Evolutionary conservation across 2,888 invertebrate genomes (phyloP).

Genomic region (Microctonus aethiopoides): DNA sequence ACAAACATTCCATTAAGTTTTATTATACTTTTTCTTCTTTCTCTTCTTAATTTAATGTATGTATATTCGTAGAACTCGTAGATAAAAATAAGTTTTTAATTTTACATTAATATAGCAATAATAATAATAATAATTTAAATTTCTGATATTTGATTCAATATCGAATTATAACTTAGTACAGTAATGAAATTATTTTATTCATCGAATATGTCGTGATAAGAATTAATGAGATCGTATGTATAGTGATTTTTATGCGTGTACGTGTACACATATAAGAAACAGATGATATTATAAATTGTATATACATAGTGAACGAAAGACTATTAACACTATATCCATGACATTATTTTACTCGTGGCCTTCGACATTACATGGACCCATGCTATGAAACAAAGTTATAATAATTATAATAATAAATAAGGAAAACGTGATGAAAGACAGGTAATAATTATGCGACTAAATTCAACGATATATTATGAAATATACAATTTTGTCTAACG

Average conservation of each 20-base stretch:
- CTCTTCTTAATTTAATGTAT: neutral
- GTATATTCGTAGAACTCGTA: neutral
- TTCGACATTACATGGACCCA: slow-evolving; percentile 43
- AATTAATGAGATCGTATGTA: slow-evolving; percentile 6
- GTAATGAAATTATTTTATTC: neutral
- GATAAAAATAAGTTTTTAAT: neutral
- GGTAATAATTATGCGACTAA: neutral
- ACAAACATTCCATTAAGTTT: neutral
- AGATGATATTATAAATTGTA: neutral
- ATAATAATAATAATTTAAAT: no score
- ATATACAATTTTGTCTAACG: neutral
- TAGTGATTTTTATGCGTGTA: neutral
- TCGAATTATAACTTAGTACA: no score
- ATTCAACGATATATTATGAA: neutral
- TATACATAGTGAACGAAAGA: neutral
- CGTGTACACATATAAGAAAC: neutral
- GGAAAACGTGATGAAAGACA: slow-evolving; percentile 16
- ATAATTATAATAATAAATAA: neutral
- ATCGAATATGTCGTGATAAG: slow-evolving; percentile 10
- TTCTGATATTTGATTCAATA: no score
- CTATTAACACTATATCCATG: slow-evolving; percentile 44
- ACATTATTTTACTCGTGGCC: slow-evolving; percentile 46
- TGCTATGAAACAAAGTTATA: slow-evolving; percentile 25
- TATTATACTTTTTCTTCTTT: neutral
- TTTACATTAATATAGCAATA: no score